Evolutionary conservation across 2,888 invertebrate species (phyloP), one percentile per base, ranked within the genome.

Genomic region (Caenorhabditis sp.): DNA sequence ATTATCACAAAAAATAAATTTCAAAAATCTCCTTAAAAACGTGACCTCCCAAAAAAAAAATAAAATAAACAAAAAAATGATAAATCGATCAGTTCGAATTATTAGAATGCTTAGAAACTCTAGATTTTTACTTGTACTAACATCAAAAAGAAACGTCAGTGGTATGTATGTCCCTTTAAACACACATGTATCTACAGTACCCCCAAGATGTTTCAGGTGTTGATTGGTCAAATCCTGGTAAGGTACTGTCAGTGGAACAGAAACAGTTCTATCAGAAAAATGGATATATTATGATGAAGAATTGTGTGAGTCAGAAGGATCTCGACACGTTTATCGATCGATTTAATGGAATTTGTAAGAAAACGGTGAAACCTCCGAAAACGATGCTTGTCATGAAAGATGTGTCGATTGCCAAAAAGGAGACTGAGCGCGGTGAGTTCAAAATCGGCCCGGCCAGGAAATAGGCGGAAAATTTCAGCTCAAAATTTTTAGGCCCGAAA

Each of bases 251-350:
- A 53, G 58, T 62, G 14, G 78, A 72, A 36, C 77, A 81, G 59
- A 78, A 75, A 58, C 69, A 64, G 64, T 94, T 93, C 88, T 95
- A 94, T 85, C 92, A 93, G 80, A 91, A 92, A 60, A 93, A 94
- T 90, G 94, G 94, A 0, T 95, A 91, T 86, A 84, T 95, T 21
- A 90, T 94, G 1, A 90, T 94, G 60, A 92, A 91, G 65, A 91
- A 91, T 60, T 88, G 93, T n/a, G 91, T 94, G n/a, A 90, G 91
- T 10, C 89, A 91, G 78, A 88, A 91, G 19, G 88, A 92, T 8
- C 85, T 94, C 1, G 92, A 93, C 54, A 90, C 88, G 86, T 93
- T 92, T 88, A 91, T 91, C 92, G 27, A 66, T 4, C 65, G 75
- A 21, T 81, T 81, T 64, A 70, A 76, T 77, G 81, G 93, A 76